Base-by-base conservation (phyloP, 2,888 invertebrate genomes). In the Eurytoma adleriae region DNA sequence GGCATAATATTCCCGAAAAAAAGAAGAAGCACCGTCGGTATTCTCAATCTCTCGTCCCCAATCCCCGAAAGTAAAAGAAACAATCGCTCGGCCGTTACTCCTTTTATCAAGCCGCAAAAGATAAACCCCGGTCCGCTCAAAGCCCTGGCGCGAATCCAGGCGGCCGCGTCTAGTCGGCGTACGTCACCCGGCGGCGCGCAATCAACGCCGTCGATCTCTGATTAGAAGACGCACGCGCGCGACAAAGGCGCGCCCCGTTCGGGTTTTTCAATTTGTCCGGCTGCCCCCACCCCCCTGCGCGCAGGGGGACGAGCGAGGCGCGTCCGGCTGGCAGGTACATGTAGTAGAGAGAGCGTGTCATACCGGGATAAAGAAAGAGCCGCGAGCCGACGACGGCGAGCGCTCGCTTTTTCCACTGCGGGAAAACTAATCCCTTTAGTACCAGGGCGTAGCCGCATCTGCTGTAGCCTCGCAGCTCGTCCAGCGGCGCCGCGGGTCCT, bases 341-440 rank as follows among this genome's bases (percentile, higher is more conserved):
- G 3, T 40, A 40, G 24, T 7, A 50, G 71, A 7, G 18, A 13
- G 20, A 40, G 12, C 40, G 20, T 40, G 73, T 73, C 87, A 88
- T 89, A 92, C 92, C 91, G 68, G 92, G 94, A 87, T 92, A 93
- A 81, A 94, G 92, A 87, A 93, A 92, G 78, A 94, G 91, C 83
- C 92, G 91, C 54, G 93, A 93, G 83, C 94, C 94, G 86, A 93
- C 91, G 78, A 94, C 91, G 83, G 93, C 92, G 54, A 94, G 91
- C 50, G 92, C 92, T 83, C 94, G 91, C 73, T 93, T 92, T 87
- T 93, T 93, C 94, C 94, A 94, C 87, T 94, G 94, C 57, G 94
- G 94, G 84, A 94, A 94, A 68, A 94, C 94, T 83, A 94, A 92
- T 66, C 94, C 94, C 88, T 94, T 94, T 70, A 94, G 89, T 66